Evolutionary conservation across 2,113 vertebrate species (phyloP).

Genomic region (Dissostichus mawsoni): DNA sequence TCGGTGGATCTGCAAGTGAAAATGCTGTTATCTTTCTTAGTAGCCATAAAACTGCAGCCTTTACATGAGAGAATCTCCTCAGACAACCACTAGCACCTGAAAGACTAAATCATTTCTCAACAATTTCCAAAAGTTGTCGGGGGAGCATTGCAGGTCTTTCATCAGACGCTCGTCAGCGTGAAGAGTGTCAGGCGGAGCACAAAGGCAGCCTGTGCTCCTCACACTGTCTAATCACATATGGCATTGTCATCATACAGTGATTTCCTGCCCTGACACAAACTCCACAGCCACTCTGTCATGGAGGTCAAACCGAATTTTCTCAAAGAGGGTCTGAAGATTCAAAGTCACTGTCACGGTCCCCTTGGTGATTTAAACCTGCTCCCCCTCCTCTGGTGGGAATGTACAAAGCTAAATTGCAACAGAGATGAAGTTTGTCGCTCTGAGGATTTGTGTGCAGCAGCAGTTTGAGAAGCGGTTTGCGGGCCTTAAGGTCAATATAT

Average conservation of each 20-base stretch:
- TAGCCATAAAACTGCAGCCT: not conserved
- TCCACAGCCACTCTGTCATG: conserved; percentile 79
- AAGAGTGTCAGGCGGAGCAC: conserved; percentile 29
- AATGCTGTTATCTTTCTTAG: not conserved
- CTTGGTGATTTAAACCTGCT: conserved; percentile 19
- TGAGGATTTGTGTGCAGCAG: not conserved
- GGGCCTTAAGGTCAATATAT: not conserved
- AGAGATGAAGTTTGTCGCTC: conserved; percentile 26
- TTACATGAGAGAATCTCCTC: not conserved
- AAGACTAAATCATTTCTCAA: conserved; percentile 1
- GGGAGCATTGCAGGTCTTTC: conserved; percentile 32
- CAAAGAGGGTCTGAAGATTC: conserved; percentile 49
- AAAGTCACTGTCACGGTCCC: conserved; percentile 64
- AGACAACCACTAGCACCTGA: not conserved
- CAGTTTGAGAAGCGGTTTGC: not conserved
- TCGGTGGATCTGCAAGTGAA: not conserved
- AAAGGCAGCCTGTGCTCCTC: conserved; percentile 42
- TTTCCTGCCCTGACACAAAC: conserved; percentile 86
- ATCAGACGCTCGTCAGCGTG: conserved; percentile 26
- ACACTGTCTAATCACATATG: conserved; percentile 81
- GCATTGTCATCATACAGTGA: conserved; percentile 84
- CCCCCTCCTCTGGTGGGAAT: not conserved
- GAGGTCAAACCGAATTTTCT: conserved; percentile 76
- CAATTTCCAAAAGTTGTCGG: not conserved
- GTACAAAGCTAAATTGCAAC: conserved; percentile 17